Percentiles rank a stretch among this genome's conserved stretches.
Evolutionary conservation across 2,888 invertebrate genomes (phyloP).

Genomic region (Petrolisthes cinctipes): DNA sequence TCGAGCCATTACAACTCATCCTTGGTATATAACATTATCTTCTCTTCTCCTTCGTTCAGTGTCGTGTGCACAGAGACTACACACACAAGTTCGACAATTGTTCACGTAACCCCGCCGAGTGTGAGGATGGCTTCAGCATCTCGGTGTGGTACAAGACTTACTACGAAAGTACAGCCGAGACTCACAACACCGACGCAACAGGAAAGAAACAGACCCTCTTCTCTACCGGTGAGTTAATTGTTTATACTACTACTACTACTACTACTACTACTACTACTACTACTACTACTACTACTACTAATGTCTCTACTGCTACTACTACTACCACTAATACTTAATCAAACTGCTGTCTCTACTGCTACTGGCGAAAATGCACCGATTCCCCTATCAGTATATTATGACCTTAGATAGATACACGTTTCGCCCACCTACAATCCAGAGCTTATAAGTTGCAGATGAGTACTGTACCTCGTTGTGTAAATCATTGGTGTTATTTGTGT

Average conservation of each 20-base stretch:
- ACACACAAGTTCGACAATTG: constrained; percentile 53
- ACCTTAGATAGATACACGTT: too few species aligned
- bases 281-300: too few species aligned
- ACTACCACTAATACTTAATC: constrained; percentile 5
- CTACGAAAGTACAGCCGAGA: constrained; percentile 9
- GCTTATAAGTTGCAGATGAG: too few species aligned
- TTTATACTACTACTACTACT: too few species aligned
- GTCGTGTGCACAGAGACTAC: constrained; percentile 56
- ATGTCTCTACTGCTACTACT: not conserved
- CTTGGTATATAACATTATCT: not conserved
- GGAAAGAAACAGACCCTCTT: not conserved
- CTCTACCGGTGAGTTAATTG: constrained; percentile 22
- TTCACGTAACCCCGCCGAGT: constrained; percentile 62
- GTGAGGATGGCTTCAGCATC: constrained; percentile 63
- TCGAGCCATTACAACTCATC: too few species aligned
- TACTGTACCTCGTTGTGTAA: too few species aligned
- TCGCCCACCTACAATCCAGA: too few species aligned
- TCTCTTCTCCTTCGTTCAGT: constrained; percentile 34
- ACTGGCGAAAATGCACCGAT: too few species aligned
- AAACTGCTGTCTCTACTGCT: too few species aligned
- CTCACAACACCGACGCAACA: not conserved
- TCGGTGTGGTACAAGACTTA: constrained; percentile 65
- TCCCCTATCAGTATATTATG: too few species aligned
- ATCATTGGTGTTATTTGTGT: too few species aligned
- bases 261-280: too few species aligned